phyloP scores from a whole-genome alignment of 1,140 invertebrate genomes.

The Pachyrhynchus sulphureomaculatus region DNA sequence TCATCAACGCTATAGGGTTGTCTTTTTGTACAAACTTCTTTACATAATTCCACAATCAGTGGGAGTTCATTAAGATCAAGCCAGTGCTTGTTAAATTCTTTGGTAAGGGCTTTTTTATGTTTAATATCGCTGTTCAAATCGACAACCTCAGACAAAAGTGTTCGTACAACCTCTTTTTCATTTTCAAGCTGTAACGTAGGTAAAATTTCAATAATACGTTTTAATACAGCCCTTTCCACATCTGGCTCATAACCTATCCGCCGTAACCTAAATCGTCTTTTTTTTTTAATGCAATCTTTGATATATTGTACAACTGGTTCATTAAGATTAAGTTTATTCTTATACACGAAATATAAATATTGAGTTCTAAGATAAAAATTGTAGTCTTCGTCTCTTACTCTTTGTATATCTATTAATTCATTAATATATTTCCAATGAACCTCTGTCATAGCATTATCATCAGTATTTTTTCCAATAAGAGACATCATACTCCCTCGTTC shows the following conservation, averaged over 20 bases:
- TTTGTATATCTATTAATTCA: conserved; percentile 9
- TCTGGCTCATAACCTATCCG: neutral
- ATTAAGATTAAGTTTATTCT: conserved; percentile 1
- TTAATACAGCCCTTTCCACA: neutral
- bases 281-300: neutral
- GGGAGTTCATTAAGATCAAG: neutral
- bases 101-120: neutral
- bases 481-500: neutral
- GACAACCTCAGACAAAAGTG: neutral
- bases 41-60: neutral
- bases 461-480: neutral
- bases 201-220: neutral
- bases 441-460: neutral
- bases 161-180: neutral
- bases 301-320: conserved; percentile 1
- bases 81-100: neutral
- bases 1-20: neutral
- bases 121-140: neutral
- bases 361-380: neutral
- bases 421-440: conserved; percentile 13
- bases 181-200: neutral
- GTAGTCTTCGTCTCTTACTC: neutral
- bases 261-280: neutral
- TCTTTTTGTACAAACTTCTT: neutral
- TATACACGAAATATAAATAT: conserved; percentile 5